A percentile compares a stretch with the other conserved stretches of the same genome.
Evolutionary conservation across 1,140 invertebrate genomes (phyloP).

Genomic region (Plutomurus gul): DNA sequence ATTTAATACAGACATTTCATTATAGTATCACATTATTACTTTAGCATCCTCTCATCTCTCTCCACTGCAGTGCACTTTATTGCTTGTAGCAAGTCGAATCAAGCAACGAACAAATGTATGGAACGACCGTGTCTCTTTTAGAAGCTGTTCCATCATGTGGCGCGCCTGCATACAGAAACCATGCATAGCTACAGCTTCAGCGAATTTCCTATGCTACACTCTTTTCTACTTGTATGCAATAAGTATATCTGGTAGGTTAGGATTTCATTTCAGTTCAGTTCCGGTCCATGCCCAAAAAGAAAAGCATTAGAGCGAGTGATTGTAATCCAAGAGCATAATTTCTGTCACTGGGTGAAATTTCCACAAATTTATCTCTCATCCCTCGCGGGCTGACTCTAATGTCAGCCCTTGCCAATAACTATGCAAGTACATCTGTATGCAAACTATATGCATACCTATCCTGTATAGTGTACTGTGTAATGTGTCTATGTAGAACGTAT

Average conservation of each 20-base stretch:
- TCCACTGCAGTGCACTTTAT: not conserved
- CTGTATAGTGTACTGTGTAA: not conserved
- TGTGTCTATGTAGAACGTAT: too few relatives aligned
- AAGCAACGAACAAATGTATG: not conserved
- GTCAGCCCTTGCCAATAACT: not conserved
- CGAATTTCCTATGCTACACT: not conserved
- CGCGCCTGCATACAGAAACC: too few relatives aligned
- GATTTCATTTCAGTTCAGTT: not conserved
- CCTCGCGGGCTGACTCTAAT: not conserved
- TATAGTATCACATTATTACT: not conserved
- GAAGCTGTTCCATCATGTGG: not conserved
- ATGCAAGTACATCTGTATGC: not conserved
- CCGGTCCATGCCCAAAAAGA: constrained; percentile 15
- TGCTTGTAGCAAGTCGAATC: not conserved
- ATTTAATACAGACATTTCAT: constrained; percentile 21
- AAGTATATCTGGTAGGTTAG: not conserved
- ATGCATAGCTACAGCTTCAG: too few relatives aligned
- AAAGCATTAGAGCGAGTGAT: constrained; percentile 23
- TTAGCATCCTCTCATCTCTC: not conserved
- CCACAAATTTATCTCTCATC: not conserved
- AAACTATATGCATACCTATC: too few relatives aligned
- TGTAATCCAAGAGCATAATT: constrained; percentile 19
- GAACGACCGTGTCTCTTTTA: not conserved
- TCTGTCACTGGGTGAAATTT: constrained; percentile 12
- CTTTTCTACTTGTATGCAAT: not conserved